Percentiles rank a stretch among this genome's conserved stretches.
Conservation (phyloP, 2,888 invertebrate species). For the Oxycera nigricornis region DNA sequence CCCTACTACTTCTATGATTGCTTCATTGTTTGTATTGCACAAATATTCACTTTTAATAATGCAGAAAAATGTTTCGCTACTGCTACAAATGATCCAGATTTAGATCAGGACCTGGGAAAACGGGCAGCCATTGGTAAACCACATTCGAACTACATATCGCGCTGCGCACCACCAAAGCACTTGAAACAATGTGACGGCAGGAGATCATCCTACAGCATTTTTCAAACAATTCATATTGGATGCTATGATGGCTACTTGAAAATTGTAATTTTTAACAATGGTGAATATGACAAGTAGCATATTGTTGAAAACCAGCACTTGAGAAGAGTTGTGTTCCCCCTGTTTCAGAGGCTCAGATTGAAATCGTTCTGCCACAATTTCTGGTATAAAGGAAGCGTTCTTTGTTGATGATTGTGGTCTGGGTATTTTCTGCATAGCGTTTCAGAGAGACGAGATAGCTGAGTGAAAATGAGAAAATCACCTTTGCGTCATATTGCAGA, state of each 20-base stretch:
- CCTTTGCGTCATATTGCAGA: too few species aligned
- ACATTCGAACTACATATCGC: neutral
- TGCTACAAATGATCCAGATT: neutral
- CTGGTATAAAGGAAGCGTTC: too few species aligned
- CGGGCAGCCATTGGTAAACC: neutral
- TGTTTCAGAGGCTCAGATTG: neutral
- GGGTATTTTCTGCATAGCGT: too few species aligned
- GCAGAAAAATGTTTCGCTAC: neutral
- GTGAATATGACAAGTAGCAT: constrained; percentile 33
- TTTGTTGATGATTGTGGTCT: too few species aligned
- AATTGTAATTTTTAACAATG: constrained; percentile 38
- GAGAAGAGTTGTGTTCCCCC: neutral
- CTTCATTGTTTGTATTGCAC: neutral
- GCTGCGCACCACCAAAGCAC: neutral
- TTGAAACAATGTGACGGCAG: constrained; percentile 34
- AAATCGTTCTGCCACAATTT: neutral
- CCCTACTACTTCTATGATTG: neutral
- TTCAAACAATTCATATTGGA: neutral
- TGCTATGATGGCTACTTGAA: constrained; percentile 18
- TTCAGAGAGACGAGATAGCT: too few species aligned
- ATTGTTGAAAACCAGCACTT: constrained; percentile 23
- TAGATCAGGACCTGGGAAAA: neutral
- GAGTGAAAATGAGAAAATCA: too few species aligned
- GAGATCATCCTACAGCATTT: constrained; percentile 22
- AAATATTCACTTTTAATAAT: neutral